phyloP scores from a whole-genome alignment of 1,140 invertebrate genomes.

The Eriocheir sinensis region DNA sequence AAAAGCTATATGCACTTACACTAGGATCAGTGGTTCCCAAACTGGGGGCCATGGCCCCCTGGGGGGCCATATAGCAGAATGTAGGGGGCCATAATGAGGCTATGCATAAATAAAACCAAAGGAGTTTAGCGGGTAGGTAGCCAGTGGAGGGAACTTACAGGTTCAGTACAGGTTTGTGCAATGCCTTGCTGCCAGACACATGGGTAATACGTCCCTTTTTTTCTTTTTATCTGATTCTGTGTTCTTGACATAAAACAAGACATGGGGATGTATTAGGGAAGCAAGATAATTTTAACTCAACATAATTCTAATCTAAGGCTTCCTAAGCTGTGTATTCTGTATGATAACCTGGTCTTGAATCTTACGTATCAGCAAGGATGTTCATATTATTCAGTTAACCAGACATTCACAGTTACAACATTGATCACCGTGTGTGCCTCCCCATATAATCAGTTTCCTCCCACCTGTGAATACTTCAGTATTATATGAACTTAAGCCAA shows the following conservation, averaged over 20 bases:
- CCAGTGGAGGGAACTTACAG: too few relatives aligned
- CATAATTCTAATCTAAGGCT: too few relatives aligned
- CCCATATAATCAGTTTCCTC: not conserved
- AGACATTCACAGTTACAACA: not conserved
- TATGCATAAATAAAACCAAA: too few relatives aligned
- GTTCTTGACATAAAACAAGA: slow-evolving; percentile 43
- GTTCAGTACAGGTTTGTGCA: slow-evolving; percentile 51
- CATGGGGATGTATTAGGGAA: slow-evolving; percentile 43
- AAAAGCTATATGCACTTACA: too few relatives aligned
- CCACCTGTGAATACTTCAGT: not conserved
- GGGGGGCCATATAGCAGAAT: too few relatives aligned
- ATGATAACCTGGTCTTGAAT: slow-evolving; percentile 52
- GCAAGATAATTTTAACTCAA: slow-evolving; percentile 3
- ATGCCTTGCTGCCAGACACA: slow-evolving; percentile 30
- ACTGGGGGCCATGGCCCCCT: too few relatives aligned
- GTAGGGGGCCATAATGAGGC: too few relatives aligned
- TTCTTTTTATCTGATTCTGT: slow-evolving; percentile 15
- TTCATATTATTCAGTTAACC: slow-evolving; percentile 50
- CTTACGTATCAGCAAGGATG: slow-evolving; percentile 49
- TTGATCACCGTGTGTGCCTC: slow-evolving; percentile 37
- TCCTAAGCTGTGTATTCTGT: slow-evolving; percentile 46
- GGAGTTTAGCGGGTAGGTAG: too few relatives aligned
- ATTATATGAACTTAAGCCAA: not conserved
- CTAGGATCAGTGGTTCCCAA: too few relatives aligned
- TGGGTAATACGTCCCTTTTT: slow-evolving; percentile 30